Evolutionary conservation across 2,113 vertebrate species (phyloP), one percentile per base, ranked within the genome.

Genomic region (Anarhynchus alexandrinus): DNA sequence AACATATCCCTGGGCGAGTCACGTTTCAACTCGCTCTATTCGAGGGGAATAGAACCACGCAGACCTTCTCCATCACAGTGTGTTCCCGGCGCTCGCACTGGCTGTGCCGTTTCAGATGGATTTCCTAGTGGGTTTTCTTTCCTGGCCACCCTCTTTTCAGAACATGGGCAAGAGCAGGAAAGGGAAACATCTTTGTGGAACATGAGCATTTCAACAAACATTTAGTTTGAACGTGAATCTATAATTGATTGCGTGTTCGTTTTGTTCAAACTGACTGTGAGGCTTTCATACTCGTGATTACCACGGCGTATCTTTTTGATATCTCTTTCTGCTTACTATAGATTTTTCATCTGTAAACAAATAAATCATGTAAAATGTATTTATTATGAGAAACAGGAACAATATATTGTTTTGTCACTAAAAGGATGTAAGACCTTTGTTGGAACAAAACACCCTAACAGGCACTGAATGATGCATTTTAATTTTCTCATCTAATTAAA

Each of bases 401-500:
- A 82, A 18, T 69, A 6, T 16, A 36, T 45, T 88, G 55, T 79
- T 70, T 54, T 88, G 54, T 82, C 62, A 43, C 32, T 94, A 45
- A 90, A 89, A 92, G 77, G 62, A 54, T 72, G 18, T 6, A 42
- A 81, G 34, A 70, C 47, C 40, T 82, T 71, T 80, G 43, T 77
- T 91, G 65, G 82, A 97, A 82, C 76, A 92, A 86, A 95, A 11
- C 65, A 86, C 42, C n/a, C 80, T 88, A 59, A 67, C 72, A 85
- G 83, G 54, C 69, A 64, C 40, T 15, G 72, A 89, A 82, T 73
- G 66, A 29, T 94, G 74, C 66, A 47, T 95, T 97, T 95, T 51
- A 76, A 69, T 96, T 91, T 58, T 86, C 71, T 73, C 29, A 38
- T 85, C 58, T 90, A 73, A 93, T 97, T 84, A 11, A 94, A 82